Evolutionary conservation across 2,797 vertebrate species (phyloP), one percentile per base, ranked within the genome.

Genomic region (Epinephelus coioides): DNA sequence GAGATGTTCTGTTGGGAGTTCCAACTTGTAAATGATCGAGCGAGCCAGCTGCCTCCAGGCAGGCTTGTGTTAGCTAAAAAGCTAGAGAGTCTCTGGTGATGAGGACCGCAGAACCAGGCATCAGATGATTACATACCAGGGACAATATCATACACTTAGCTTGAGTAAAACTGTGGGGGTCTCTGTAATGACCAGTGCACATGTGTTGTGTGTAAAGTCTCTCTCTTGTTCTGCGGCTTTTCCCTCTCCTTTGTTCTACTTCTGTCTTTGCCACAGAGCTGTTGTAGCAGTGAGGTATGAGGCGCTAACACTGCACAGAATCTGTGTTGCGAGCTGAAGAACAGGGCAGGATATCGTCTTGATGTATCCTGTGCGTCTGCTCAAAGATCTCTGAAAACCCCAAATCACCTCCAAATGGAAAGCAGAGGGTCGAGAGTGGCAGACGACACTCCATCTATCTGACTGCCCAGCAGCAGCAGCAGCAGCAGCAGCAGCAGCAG

Each of bases 1-100:
- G 90, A 84, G 87, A 93, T 89, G 86, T 87, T 90, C 89, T 90
- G 76, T 55, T 70, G 89, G 75, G 85, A 88, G 85, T 80, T 91
- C 69, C 73, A 81, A 81, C 81, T 79, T 91, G 88, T 89, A 88
- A 89, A 93, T 85, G 84, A 79, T 71, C 21, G 73, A 84, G 70
- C 25, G 47, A 76, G 46, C 68, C 85, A 81, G 83, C 89, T 86
- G 86, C 79, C 85, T 66, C 69, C 69, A 59, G 76, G 60, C 80
- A 50, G 70, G 59, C 60, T 74, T 82, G 72, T 57, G 69, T 77
- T 57, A 70, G 75, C 60, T 64, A 51, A 62, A 76, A 70, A 30
- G 17, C 64, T 65, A 25, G 30, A 83, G 53, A 10, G 62, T 61
- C 59, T 79, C 54, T 75, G 78, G 21, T 88, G 77, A 90, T 85